Conservation (phyloP, 2,888 invertebrate genomes). For the Lasioglossum pauxillum region DNA sequence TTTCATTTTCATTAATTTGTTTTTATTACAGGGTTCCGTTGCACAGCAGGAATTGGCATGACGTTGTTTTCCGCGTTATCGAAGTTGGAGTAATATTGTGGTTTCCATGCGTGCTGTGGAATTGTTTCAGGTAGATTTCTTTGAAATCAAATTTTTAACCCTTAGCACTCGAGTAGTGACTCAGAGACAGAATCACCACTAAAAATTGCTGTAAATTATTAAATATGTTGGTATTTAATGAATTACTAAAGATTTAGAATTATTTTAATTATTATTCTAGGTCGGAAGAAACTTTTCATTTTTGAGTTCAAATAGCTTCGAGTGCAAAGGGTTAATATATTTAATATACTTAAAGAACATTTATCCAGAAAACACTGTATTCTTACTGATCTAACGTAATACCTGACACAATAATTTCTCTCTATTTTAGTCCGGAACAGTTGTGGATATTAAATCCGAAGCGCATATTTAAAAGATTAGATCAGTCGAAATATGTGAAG, state of each 20-base stretch:
- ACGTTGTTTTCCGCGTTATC: constrained; percentile 94
- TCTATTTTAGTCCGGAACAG: constrained; percentile 89
- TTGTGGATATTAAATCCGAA: constrained; percentile 97
- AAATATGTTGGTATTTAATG: no score
- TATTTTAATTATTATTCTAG: no score
- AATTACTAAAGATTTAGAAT: no score
- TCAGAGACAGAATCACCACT: no score
- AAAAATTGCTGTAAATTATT: no score
- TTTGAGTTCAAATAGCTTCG: no score
- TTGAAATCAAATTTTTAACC: constrained; percentile 1
- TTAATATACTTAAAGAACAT: no score
- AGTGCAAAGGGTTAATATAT: no score
- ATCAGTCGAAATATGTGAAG: constrained; percentile 80
- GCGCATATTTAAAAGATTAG: constrained; percentile 90
- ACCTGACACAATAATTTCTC: constrained; percentile 5
- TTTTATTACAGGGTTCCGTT: constrained; percentile 90
- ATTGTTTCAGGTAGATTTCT: constrained; percentile 90
- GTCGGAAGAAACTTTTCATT: no score
- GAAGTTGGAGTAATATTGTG: constrained; percentile 97
- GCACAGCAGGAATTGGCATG: constrained; percentile 96
- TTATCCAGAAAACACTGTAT: no score
- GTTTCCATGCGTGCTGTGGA: constrained; percentile 98
- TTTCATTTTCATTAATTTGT: constrained; percentile 14
- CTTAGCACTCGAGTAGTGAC: no score
- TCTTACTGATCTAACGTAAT: neutral